Base-by-base conservation (phyloP, 2,888 invertebrate genomes). In the Ptilodon capucinus region DNA sequence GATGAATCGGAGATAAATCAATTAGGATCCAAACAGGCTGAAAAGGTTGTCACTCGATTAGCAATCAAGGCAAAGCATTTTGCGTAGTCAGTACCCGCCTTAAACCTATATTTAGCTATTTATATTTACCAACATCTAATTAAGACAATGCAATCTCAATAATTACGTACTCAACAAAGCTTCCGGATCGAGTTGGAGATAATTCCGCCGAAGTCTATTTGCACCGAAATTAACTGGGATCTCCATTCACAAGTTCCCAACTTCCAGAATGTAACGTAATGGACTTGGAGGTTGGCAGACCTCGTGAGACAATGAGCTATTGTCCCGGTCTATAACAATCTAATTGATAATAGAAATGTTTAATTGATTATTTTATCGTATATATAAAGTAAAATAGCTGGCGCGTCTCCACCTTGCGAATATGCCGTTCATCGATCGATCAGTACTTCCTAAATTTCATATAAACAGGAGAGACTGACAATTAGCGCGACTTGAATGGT, bases 201-300 rank as follows among this genome's bases (percentile, higher is more conserved):
- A 66, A 62, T 62, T 67, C 51, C 41, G 51, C 19, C 47, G 44
- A 53, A 60, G 68, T 79, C 75, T 78, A 84, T 84, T 83, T 80
- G 72, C 72, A 69, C 74, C 65, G 58, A 79, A 83, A 82, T 85
- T 82, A 81, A 79, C 79, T 72, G 68, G 73, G 73, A 79, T 78
- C 73, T 81, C 80, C 67, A 83, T 85, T 83, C 74, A 76, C 71
- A 68, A 74, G 84, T 81, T 82, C 51, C 64, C 50, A 80, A 85
- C 76, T 85, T 82, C 60, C 53, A 65, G 70, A 80, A 81, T 79
- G 78, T 75, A 73, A 70, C 71, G 59, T 83, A 84, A 84, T 84
- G 74, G 79, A 79, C 76, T 77, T 60, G 64, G 59, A 51, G 51
- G 50, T 56, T 53, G 48, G 48, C 46, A 59, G 41, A 45, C 46